Base-by-base conservation (phyloP, 2,888 invertebrate genomes). In the Tiliacea aurago region DNA sequence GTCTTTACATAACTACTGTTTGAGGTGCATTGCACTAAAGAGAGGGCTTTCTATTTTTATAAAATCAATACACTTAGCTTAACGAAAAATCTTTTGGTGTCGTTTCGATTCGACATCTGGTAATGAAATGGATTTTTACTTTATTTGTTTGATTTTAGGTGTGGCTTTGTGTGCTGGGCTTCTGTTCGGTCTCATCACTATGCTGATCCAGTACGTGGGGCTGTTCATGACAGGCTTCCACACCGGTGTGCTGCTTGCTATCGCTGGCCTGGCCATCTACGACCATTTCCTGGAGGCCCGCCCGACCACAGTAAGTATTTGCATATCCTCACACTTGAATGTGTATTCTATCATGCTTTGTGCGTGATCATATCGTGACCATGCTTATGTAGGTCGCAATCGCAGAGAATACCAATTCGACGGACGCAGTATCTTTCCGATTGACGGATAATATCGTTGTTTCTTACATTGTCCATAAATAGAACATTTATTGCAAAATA, bases 161-260 rank as follows among this genome's bases (percentile, higher is more conserved):
- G 97, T 98, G 64, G 97, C 98, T 0, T 91, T 98, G 33, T 97
- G 97, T 73, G 98, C 98, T 43, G 98, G 98, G 18, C 93, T 98
- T 37, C 95, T 98, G 58, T 98, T 98, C 88, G 98, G 98, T 20
- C 97, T 98, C 76, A 98, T 98, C 89, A 98, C 98, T 18, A 98
- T 98, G 97, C 96, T 98, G 88, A 98, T 98, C 74, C 98, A 98
- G 90, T 98, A 98, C 90, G 98, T 98, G 55, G 98, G 98, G 9
- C 97, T 98, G 73, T 98, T 98, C 93, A 97, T 98, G 97, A 97
- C 98, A 37, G 98, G 98, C 51, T 97, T 98, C 87, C 98, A 98
- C 91, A 97, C 98, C 0, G 98, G 98, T 37, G 93, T 98, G 28
- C 95, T 97, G 76, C 89, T 97, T 43, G 97, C 97, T 6, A 91